A percentile compares a stretch with the other conserved stretches of the same genome.
phyloP scores from a whole-genome alignment of 1,140 invertebrate genomes.

The Mizuhopecten yessoensis region DNA sequence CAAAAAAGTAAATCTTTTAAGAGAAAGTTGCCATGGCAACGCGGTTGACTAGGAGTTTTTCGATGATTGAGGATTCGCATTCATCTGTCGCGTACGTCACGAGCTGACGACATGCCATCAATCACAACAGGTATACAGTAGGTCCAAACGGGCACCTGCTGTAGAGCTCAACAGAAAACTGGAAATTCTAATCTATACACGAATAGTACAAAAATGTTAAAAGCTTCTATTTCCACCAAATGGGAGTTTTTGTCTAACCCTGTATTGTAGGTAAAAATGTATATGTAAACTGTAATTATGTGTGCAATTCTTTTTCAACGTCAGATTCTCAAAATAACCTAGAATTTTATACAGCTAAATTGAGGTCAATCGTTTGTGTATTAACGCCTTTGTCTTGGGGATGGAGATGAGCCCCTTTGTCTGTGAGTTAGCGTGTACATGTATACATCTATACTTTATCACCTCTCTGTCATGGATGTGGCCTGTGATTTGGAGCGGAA shows the following conservation, averaged over 20 bases:
- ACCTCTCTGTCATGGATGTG: background rate
- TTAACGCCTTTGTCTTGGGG: background rate
- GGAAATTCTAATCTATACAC: background rate
- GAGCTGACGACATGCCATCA: background rate
- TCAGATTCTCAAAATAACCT: background rate
- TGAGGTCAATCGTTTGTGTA: background rate
- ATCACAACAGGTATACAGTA: conserved; percentile 2
- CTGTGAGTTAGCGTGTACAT: background rate
- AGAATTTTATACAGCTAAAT: background rate
- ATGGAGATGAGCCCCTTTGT: background rate
- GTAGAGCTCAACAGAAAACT: background rate
- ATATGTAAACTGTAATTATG: no score
- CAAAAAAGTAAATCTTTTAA: conserved; percentile 50
- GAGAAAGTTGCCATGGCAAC: conserved; percentile 48
- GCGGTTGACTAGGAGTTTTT: conserved; percentile 51
- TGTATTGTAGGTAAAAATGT: no score
- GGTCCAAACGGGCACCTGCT: background rate
- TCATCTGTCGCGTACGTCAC: conserved; percentile 51
- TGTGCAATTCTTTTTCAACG: background rate
- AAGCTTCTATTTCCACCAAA: no score
- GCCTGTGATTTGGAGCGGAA: conserved; percentile 23
- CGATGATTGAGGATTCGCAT: conserved; percentile 49
- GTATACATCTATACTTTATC: conserved; percentile 15
- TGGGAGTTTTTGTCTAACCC: no score
- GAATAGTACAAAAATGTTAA: no score